Percentiles rank a stretch among this genome's conserved stretches.
Conservation (phyloP, 2,888 invertebrate genomes). For the Ectemnius continuus region DNA sequence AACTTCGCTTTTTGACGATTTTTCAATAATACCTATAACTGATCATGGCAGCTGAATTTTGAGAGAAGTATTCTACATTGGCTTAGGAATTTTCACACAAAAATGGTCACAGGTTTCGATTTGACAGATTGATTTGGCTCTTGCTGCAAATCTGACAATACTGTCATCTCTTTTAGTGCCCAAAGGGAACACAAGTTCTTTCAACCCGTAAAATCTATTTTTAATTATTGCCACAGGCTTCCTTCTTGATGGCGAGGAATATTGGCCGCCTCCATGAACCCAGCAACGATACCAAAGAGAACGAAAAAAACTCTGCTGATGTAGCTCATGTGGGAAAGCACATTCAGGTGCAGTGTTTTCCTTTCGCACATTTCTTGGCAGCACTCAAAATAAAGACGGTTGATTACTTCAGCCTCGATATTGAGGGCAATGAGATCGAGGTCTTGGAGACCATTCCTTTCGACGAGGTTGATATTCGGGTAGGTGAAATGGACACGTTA, state of each 20-base stretch:
- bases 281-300: conserved; percentile 31
- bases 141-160: no score
- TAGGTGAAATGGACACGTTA: conserved; percentile 34
- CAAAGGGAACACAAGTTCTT: no score
- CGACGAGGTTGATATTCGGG: conserved; percentile 78
- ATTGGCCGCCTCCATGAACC: conserved; percentile 75
- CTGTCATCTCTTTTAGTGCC: no score
- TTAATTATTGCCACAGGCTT: conserved; percentile 66
- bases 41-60: no score
- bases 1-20: no score
- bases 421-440: conserved; percentile 80
- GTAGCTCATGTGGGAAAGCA: conserved; percentile 64
- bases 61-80: no score
- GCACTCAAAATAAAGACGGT: conserved; percentile 78
- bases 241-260: conserved; percentile 77
- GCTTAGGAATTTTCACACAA: no score
- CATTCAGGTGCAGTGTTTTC: conserved; percentile 79
- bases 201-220: no score
- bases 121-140: no score
- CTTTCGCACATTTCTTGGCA: conserved; percentile 78
- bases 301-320: conserved; percentile 55
- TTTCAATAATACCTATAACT: no score
- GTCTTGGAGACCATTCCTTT: conserved; percentile 80
- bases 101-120: no score
- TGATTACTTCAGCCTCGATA: conserved; percentile 80